Conservation (phyloP, 2,113 vertebrate species). For the Peromyscus californicus region DNA sequence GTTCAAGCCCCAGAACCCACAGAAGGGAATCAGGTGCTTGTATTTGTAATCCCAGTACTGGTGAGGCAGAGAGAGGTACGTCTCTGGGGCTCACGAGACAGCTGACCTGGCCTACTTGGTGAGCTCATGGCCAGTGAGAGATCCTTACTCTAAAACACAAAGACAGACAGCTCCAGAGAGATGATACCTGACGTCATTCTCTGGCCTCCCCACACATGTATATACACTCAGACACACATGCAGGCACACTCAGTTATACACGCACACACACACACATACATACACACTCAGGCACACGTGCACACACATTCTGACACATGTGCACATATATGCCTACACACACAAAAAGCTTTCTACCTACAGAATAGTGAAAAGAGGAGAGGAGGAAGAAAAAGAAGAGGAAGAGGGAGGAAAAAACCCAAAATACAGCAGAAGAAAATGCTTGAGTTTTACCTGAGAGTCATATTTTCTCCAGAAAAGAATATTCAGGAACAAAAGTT, state of each 20-base stretch:
- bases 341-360: neutral
- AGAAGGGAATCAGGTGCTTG: neutral
- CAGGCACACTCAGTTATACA: neutral
- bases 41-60: neutral
- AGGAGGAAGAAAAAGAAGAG: neutral
- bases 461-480: neutral
- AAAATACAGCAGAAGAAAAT: neutral
- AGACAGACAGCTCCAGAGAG: neutral
- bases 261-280: neutral
- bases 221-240: neutral
- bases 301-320: neutral
- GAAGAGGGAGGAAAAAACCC: neutral
- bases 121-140: neutral
- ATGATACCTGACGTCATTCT: neutral
- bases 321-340: neutral
- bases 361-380: neutral
- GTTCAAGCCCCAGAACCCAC: neutral
- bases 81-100: neutral
- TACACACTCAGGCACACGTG: too few species aligned
- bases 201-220: neutral
- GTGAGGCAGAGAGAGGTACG: neutral
- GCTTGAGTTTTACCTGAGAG: neutral
- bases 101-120: neutral
- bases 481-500: neutral
- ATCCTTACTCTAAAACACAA: neutral